Conservation (phyloP, 2,797 vertebrate genomes). For the Darevskia mixta region DNA sequence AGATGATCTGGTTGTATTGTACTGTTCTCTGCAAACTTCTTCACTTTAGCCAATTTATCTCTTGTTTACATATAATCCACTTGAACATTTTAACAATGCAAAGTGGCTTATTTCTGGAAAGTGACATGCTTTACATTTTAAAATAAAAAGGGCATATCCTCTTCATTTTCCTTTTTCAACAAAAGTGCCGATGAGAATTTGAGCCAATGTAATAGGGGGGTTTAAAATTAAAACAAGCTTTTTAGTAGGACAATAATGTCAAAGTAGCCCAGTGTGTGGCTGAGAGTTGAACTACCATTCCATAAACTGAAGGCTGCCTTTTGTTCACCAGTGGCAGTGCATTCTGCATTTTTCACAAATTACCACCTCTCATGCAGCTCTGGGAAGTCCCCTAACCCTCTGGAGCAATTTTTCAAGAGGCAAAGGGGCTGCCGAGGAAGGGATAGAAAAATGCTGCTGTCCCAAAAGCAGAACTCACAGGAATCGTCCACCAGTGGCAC, state of each 20-base stretch:
- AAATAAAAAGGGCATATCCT: background rate
- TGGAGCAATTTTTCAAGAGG: no score
- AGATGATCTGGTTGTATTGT: background rate
- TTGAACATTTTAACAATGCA: background rate
- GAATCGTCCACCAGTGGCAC: no score
- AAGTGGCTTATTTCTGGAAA: background rate
- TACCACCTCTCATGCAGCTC: no score
- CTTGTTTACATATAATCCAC: background rate
- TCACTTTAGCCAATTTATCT: background rate
- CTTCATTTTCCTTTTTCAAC: background rate
- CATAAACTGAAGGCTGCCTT: no score
- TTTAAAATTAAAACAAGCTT: background rate
- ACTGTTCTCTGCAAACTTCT: conserved; percentile 28
- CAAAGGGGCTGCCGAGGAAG: no score
- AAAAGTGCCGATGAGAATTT: background rate
- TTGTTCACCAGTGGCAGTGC: no score
- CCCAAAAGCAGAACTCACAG: no score
- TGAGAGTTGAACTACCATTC: background rate
- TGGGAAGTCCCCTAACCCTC: no score
- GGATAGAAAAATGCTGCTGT: no score
- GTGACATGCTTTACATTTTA: no score
- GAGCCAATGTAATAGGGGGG: background rate
- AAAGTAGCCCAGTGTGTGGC: no score
- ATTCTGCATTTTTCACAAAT: no score
- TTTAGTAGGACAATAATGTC: background rate